Conservation (phyloP, 2,113 vertebrate species). For the Petroica traversi region DNA sequence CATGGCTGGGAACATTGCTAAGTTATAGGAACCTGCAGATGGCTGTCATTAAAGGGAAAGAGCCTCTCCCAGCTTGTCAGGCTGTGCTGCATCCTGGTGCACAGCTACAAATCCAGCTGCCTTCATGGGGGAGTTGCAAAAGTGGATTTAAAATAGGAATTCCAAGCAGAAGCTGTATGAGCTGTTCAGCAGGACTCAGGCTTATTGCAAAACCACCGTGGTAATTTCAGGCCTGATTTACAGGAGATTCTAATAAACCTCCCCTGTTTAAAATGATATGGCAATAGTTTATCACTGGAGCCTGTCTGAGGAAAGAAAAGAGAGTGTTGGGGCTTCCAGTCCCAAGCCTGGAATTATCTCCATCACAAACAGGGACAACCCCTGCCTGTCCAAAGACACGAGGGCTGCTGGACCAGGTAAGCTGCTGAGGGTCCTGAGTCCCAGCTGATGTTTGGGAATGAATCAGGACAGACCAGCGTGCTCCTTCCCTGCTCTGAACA, state of each 20-base stretch:
- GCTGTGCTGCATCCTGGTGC: neutral
- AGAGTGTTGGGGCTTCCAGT: neutral
- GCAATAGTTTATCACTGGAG: neutral
- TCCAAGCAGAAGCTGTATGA: neutral
- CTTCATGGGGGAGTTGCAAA: neutral
- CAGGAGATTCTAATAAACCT: neutral
- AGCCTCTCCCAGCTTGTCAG: neutral
- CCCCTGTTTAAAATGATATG: neutral
- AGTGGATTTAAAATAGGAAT: neutral
- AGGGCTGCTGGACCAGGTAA: neutral
- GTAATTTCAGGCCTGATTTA: slow-evolving; percentile 10
- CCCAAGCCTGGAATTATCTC: neutral
- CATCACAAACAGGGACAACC: accelerated
- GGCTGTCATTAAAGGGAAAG: slow-evolving; percentile 43
- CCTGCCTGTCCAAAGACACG: neutral
- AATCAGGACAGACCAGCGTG: accelerated
- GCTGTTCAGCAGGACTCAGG: neutral
- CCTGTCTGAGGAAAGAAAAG: accelerated
- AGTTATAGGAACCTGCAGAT: slow-evolving; percentile 19
- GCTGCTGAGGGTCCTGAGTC: neutral
- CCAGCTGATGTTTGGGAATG: too few relatives aligned
- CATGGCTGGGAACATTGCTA: slow-evolving; percentile 26
- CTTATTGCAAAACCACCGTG: neutral
- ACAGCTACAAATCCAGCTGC: neutral
- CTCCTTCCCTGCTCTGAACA: neutral